phyloP scores from a whole-genome alignment of 2,888 invertebrate species.

The Phortica okadai region DNA sequence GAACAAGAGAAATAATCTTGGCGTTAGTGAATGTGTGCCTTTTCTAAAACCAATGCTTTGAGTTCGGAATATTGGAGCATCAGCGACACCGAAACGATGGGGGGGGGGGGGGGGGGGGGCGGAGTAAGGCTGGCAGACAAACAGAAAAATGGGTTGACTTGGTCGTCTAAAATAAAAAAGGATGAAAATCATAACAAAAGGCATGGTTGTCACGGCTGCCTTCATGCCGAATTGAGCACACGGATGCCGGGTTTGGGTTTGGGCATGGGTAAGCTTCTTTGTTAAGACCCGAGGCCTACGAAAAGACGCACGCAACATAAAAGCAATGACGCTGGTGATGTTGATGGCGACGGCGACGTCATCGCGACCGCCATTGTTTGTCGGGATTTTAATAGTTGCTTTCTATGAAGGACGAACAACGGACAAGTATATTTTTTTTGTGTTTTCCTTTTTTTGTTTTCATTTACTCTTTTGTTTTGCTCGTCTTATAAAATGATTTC shows the following conservation, averaged over 20 bases:
- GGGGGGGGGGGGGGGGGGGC: too few species aligned
- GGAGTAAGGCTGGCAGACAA: conserved; percentile 28
- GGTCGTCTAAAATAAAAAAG: conserved; percentile 33
- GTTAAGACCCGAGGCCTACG: background rate
- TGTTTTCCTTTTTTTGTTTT: conserved; percentile 32
- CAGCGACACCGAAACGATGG: too few species aligned
- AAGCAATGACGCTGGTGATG: background rate
- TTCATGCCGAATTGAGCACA: too few species aligned
- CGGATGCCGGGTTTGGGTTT: too few species aligned
- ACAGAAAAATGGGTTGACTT: background rate
- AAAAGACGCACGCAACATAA: conserved; percentile 8
- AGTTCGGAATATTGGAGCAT: too few species aligned
- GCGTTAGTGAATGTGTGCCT: background rate
- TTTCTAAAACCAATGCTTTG: too few species aligned
- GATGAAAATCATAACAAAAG: conserved; percentile 42
- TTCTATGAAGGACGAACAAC: conserved; percentile 34
- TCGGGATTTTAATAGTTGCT: conserved; percentile 13
- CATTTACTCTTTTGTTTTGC: conserved; percentile 32
- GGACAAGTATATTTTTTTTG: conserved; percentile 36
- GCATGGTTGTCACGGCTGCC: background rate
- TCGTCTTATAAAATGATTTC: conserved; percentile 1
- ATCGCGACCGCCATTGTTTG: conserved; percentile 29
- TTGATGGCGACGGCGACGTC: background rate
- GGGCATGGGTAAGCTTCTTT: too few species aligned
- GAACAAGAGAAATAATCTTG: background rate